These are phyloP conservation scores for Tethya wilhelma DNA, from an alignment of 37 sponge, comb jelly and placozoan species.

Conservation along the genomic window DNA sequence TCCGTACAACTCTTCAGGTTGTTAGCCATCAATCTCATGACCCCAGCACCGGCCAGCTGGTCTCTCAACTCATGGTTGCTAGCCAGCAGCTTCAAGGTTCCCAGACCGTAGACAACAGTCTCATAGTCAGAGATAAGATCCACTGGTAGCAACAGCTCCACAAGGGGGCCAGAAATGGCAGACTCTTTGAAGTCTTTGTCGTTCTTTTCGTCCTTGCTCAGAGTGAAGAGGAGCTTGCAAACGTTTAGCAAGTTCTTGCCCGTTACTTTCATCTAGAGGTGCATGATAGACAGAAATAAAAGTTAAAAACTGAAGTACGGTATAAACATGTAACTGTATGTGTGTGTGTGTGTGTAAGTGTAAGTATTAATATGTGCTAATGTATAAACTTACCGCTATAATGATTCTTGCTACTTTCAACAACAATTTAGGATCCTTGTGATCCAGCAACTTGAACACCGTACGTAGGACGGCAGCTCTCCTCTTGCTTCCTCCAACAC, in stretches of 20 bases:
- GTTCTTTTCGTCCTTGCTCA: slow-evolving; percentile 67
- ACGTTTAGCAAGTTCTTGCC: slow-evolving; percentile 80
- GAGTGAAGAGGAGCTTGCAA: slow-evolving; percentile 77
- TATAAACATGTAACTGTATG: too few relatives aligned
- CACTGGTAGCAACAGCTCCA: slow-evolving; percentile 28
- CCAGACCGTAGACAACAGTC: slow-evolving; percentile 71
- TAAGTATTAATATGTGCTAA: slow-evolving; percentile 82
- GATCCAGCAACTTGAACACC: slow-evolving; percentile 64
- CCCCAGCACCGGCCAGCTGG: slow-evolving; percentile 35
- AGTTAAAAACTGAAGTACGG: neutral
- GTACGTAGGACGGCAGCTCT: slow-evolving; percentile 45
- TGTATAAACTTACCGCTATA: slow-evolving; percentile 60
- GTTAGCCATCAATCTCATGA: slow-evolving; percentile 16
- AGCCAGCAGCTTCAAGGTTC: slow-evolving; percentile 73
- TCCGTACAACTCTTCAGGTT: slow-evolving; percentile 24
- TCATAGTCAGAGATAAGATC: slow-evolving; percentile 54
- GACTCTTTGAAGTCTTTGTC: slow-evolving; percentile 68
- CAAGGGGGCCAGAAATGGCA: slow-evolving; percentile 27
- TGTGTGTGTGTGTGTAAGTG: slow-evolving; percentile 82
- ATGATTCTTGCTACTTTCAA: slow-evolving; percentile 75
- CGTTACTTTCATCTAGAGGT: slow-evolving; percentile 83
- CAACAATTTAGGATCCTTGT: slow-evolving; percentile 60
- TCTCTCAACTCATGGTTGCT: slow-evolving; percentile 60
- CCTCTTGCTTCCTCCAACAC: slow-evolving; percentile 57
- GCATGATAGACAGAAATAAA: neutral